Conservation (phyloP, 2,888 invertebrate genomes). For the Chymomyza procnemis region DNA sequence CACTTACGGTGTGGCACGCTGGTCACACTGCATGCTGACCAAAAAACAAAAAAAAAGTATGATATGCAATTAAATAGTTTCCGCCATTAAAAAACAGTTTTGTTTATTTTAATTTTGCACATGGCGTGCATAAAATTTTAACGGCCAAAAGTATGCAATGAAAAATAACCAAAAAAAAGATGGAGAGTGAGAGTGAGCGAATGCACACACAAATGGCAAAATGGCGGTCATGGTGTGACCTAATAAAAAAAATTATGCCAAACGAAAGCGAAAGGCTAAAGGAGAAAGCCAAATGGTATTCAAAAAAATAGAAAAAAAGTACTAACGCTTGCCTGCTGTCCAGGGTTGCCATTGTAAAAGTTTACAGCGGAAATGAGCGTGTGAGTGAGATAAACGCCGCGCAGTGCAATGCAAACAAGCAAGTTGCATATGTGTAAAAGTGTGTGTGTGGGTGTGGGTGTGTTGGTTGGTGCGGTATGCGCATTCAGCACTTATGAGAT, state of each 20-base stretch:
- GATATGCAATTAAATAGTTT: constrained; percentile 51
- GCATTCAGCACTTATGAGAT: constrained; percentile 62
- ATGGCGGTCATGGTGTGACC: constrained; percentile 56
- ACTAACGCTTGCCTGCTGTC: not conserved
- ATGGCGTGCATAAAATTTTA: constrained; percentile 34
- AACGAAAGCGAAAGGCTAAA: constrained; percentile 55
- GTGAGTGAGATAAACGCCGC: constrained; percentile 33
- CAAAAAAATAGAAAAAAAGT: no score
- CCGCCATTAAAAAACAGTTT: constrained; percentile 41
- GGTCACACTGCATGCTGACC: not conserved
- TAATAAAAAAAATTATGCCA: constrained; percentile 69
- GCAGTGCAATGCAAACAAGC: not conserved
- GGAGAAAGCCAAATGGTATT: constrained; percentile 25
- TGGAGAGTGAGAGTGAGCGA: constrained; percentile 38
- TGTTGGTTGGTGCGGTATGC: constrained; percentile 3
- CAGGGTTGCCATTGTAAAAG: constrained; percentile 22
- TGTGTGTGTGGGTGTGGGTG: constrained; percentile 24
- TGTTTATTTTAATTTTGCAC: constrained; percentile 7
- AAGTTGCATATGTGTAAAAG: not conserved
- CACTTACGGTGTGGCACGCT: constrained; percentile 10
- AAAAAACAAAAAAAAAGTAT: constrained; percentile 8
- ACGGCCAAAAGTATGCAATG: constrained; percentile 38
- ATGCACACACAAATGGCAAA: constrained; percentile 32
- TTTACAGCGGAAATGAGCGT: constrained; percentile 28
- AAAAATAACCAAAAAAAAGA: not conserved